Percentiles rank a stretch among this genome's conserved stretches.
These are phyloP conservation scores for Papilio gigon DNA, from an alignment of 2,888 invertebrate species.

Conservation along the genomic window DNA sequence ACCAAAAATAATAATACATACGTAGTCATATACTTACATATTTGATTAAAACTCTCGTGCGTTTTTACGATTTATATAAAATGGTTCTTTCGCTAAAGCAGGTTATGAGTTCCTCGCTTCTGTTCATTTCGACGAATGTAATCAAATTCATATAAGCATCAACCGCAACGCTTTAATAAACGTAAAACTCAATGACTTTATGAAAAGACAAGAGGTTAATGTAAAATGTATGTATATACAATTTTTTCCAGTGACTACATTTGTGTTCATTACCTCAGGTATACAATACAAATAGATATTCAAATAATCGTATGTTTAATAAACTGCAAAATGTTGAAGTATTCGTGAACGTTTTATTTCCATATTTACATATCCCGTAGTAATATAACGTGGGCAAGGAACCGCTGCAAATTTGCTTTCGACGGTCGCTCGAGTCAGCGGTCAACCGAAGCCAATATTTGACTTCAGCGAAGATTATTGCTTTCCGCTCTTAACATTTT, in stretches of 20 bases:
- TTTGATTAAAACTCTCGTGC: not conserved
- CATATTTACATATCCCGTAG: conserved; percentile 16
- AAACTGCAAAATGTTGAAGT: conserved; percentile 4
- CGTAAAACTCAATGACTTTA: conserved; percentile 22
- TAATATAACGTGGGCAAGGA: conserved; percentile 3
- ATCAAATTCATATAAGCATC: conserved; percentile 26
- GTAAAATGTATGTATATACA: too few relatives aligned
- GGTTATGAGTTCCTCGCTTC: conserved; percentile 13
- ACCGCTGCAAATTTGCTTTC: conserved; percentile 34
- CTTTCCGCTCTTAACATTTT: conserved; percentile 5
- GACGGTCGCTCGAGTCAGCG: conserved; percentile 28
- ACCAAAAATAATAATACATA: too few relatives aligned
- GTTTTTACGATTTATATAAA: conserved; percentile 6
- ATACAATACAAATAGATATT: too few relatives aligned
- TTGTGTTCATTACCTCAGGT: too few relatives aligned
- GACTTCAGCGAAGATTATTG: conserved; percentile 25
- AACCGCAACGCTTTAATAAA: conserved; percentile 16
- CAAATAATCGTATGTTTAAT: too few relatives aligned
- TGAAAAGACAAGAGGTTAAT: conserved; percentile 1
- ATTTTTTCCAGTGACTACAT: too few relatives aligned
- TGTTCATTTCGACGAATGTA: conserved; percentile 19
- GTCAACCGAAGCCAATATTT: conserved; percentile 27
- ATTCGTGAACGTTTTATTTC: conserved; percentile 10
- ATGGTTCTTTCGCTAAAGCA: conserved; percentile 1
- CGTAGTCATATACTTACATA: too few relatives aligned